Percentiles rank a stretch among this genome's conserved stretches.
phyloP scores from a whole-genome alignment of 2,888 invertebrate genomes.

The Tenthredo livida region DNA sequence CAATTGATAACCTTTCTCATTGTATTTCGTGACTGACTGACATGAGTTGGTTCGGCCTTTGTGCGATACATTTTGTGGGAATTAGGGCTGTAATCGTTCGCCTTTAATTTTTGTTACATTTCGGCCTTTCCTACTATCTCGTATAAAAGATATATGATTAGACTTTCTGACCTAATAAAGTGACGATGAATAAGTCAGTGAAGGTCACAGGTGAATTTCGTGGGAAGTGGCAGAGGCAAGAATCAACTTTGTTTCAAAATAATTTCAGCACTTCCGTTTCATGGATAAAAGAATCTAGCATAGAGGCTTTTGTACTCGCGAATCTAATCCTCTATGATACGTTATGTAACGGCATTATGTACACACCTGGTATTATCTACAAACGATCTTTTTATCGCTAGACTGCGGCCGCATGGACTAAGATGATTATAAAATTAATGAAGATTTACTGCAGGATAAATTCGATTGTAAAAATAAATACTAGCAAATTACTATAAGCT shows the following conservation, averaged over 20 bases:
- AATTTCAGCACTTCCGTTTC: not conserved
- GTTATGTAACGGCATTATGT: not conserved
- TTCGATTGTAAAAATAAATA: not conserved
- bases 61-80: not conserved
- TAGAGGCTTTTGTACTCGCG: not conserved
- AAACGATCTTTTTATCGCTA: not conserved
- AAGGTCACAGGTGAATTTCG: not conserved
- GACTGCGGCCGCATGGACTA: not conserved
- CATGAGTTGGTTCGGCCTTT: not conserved
- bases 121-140: not conserved
- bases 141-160: not conserved
- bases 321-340: not conserved
- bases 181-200: not conserved
- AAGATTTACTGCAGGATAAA: not conserved
- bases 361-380: not conserved
- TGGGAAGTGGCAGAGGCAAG: not conserved
- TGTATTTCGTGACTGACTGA: not conserved
- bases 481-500: not conserved
- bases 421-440: not conserved
- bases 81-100: not conserved
- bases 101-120: not conserved
- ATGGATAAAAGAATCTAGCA: not conserved
- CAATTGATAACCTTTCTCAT: conserved; percentile 3
- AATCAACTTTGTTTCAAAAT: not conserved
- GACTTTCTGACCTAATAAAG: not conserved